Percentiles rank a stretch among this genome's conserved stretches.
Conservation (phyloP, 2,113 vertebrate species). For the Bothrops jararaca region DNA sequence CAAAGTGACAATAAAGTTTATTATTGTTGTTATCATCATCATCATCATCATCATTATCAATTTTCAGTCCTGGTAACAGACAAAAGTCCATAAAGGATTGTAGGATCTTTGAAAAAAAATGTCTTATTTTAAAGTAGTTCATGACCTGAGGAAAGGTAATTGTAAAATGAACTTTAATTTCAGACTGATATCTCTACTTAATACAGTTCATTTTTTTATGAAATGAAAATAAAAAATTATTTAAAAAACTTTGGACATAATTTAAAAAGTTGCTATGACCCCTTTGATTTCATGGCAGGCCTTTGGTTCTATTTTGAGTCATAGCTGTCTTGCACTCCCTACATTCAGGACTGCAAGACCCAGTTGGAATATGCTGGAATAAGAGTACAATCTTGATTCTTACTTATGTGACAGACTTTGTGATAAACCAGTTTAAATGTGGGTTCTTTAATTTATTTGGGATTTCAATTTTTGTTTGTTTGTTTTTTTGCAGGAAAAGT, state of each 20-base stretch:
- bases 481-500: background rate
- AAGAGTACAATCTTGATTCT: background rate
- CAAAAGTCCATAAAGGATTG: background rate
- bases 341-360: background rate
- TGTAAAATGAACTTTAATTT: background rate
- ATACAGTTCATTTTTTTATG: background rate
- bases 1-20: too few species aligned
- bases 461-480: background rate
- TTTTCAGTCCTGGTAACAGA: background rate
- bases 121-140: background rate
- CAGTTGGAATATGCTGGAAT: background rate
- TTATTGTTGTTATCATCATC: too few species aligned
- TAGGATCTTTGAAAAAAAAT: background rate
- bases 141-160: background rate
- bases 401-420: background rate
- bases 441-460: background rate
- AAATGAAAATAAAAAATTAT: background rate
- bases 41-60: background rate
- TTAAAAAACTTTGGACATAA: background rate
- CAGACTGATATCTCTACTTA: background rate
- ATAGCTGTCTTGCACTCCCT: background rate
- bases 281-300: background rate
- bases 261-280: background rate
- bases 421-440: background rate
- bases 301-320: background rate